Evolutionary conservation across 2,888 invertebrate species (phyloP).

Genomic region (Alentia gelatinosa): DNA sequence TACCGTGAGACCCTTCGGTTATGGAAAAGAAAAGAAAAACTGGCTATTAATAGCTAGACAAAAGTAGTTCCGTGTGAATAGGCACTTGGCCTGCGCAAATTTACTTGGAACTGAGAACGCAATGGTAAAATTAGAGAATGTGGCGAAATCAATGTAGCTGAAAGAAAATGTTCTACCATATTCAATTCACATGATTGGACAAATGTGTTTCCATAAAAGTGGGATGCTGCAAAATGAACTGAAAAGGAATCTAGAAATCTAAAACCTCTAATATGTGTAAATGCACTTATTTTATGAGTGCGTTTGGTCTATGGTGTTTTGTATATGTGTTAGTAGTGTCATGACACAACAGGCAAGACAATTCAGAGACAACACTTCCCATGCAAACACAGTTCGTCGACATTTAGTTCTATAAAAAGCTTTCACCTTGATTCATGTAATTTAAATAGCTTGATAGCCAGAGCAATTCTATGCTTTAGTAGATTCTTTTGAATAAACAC

Average conservation of each 20-base stretch:
- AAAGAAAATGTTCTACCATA: background rate
- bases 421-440: no score
- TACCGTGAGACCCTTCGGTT: background rate
- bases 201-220: background rate
- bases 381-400: no score
- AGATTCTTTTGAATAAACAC: no score
- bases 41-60: background rate
- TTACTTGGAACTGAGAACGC: no score
- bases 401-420: no score
- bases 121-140: no score
- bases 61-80: no score
- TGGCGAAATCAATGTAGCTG: background rate
- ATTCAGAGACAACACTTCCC: no score
- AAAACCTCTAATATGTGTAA: background rate
- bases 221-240: constrained; percentile 2
- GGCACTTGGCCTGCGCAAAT: no score
- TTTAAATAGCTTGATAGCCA: no score
- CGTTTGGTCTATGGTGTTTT: background rate
- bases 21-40: background rate
- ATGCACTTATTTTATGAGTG: background rate
- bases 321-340: background rate
- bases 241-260: background rate
- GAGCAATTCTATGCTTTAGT: no score
- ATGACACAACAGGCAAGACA: no score
- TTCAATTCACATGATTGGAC: background rate